Evolutionary conservation across 2,113 vertebrate genomes (phyloP).

Genomic region (Gyps fulvus): DNA sequence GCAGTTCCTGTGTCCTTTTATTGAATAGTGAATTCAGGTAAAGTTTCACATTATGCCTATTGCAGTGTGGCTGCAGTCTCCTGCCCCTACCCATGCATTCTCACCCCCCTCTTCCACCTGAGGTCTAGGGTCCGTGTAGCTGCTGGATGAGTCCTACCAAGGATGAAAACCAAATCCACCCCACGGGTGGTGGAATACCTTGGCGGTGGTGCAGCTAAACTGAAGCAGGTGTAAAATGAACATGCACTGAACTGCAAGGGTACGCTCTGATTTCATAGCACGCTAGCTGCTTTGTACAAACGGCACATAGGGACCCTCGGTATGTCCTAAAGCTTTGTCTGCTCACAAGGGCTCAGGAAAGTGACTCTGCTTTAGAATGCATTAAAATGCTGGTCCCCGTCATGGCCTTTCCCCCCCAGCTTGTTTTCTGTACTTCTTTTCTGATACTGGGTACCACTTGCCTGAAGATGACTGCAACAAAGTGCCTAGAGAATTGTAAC

Average conservation of each 20-base stretch:
- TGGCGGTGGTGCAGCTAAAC: not conserved
- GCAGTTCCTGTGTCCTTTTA: not conserved
- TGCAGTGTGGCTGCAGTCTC: not conserved
- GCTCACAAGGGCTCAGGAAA: not conserved
- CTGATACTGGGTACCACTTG: not conserved
- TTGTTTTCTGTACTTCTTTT: not conserved
- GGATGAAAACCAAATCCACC: not conserved
- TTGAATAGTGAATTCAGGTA: not conserved
- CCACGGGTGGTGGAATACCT: too few species aligned
- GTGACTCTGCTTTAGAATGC: not conserved
- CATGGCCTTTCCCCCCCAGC: not conserved
- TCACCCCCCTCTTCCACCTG: not conserved
- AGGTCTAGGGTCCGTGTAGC: not conserved
- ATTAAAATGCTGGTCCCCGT: not conserved
- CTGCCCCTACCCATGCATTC: not conserved
- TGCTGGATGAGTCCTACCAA: not conserved
- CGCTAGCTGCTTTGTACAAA: not conserved
- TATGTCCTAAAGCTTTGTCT: not conserved
- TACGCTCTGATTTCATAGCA: not conserved
- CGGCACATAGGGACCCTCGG: fast-evolving
- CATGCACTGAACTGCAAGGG: not conserved
- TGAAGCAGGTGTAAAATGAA: not conserved
- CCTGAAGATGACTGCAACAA: not conserved
- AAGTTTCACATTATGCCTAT: not conserved
- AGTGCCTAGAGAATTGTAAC: not conserved